Base-by-base conservation (phyloP, 2,797 vertebrate genomes). In the Sphaeramia orbicularis region DNA sequence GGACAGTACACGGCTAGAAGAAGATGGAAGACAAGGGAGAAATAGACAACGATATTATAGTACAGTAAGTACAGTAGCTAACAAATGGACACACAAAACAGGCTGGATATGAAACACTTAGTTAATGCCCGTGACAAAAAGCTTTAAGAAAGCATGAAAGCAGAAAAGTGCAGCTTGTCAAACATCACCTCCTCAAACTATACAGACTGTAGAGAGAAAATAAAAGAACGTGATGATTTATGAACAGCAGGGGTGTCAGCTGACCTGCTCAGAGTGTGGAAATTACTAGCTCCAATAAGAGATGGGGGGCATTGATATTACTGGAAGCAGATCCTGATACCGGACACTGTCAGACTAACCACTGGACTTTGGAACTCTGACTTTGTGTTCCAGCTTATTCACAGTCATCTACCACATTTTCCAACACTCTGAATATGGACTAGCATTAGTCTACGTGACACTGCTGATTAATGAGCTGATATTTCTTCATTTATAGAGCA, bases 1-100 rank as follows among this genome's bases (percentile, higher is more conserved):
- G 96, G 93, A 71, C 98, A 99, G 83, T 92, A 91, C 19, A 99
- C 94, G 86, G 93, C 98, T 99, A 86, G 53, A 37, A 36, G 48
- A 27, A n/a, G 19, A 15, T 3, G 60, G 44, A 30, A 30, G 37
- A 68, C 11, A 16, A 14, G 42, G 1, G 24, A 73, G 27, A 27
- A 47, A 52, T 50, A 27, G 10, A 15, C 6, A 47, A 11, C 51
- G 13, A 70, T 37, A 43, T 47, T 53, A 16, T 8, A 61, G n/a
- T n/a, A n/a, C n/a, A n/a, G n/a, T n/a, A 57, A 40, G 24, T 35
- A 37, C 12, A 24, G 19, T 4, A 3, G 6, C 35, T 42, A 51
- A 42, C 27, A 60, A 16, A 71, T 30, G 21, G 13, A 43, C 41
- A 52, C 32, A 56, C 49, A 44, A 13, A 57, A 6, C 37, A 64